Evolutionary conservation across 2,888 invertebrate species (phyloP), one percentile per base, ranked within the genome.

Genomic region (Graphium colonna): DNA sequence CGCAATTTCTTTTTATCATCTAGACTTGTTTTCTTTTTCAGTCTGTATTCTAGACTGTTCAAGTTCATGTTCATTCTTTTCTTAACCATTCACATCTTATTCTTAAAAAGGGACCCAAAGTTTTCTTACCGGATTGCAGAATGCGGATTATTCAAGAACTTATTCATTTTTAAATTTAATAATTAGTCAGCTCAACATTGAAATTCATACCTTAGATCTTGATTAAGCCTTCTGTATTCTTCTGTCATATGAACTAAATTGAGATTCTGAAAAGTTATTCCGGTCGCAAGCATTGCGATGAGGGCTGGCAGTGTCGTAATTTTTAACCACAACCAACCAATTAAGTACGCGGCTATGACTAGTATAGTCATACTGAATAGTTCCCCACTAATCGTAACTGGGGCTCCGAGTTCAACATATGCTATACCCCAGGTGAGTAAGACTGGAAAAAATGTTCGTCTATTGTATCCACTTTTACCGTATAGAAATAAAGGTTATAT

Each of bases 281-380:
- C 95, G 1, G 94, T 93, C 52, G 94, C 77, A 36, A 95, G 82
- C 94, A 95, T 95, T 16, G 94, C 95, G 61, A 95, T 93, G 0
- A 95, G 85, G 0, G 94, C 93, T 40, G 95, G 95, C 53, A 95
- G 75, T 0, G 94, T 93, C 2, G 94, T 91, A 17, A 94, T 74
- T 61, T 92, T 92, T 56, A 94, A 81, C 71, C 94, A 79, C 47
- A 87, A 55, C 93, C 94, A 94, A 39, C 95, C 95, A 10, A 93
- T 91, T 67, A 94, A 90, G 75, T 94, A 93, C 15, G 94, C 93
- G n/a, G 91, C 87, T 51, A 95, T 91, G 56, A 92, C 91, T 33
- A 95, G 79, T 1, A 93, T 65, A 1, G 94, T 91, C 67, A 95
- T 87, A 60, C 93, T 92, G 56, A 94, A 92, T 1, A 95, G 79